Conservation (phyloP, 2,888 invertebrate species). For the Argyra leucocephala region DNA sequence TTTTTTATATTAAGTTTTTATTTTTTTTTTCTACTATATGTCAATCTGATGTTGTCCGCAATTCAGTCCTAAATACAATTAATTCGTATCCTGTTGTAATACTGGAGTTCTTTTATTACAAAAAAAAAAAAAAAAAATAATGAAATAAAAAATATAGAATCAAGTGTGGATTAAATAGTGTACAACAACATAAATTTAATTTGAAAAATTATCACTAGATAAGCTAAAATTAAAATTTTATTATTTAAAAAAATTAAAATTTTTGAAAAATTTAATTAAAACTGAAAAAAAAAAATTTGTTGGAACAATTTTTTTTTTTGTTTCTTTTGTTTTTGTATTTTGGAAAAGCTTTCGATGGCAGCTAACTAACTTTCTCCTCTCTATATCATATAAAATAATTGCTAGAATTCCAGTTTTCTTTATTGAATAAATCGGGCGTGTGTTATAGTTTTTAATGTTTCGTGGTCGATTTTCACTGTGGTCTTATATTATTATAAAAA, state of each 20-base stretch:
- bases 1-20: too few relatives aligned
- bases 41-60: background rate
- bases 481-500: background rate
- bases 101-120: too few relatives aligned
- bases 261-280: background rate
- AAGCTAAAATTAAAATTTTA: background rate
- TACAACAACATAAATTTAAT: background rate
- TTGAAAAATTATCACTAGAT: background rate
- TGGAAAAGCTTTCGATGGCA: too few relatives aligned
- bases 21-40: background rate
- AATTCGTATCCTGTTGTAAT: background rate
- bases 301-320: too few relatives aligned
- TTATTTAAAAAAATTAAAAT: background rate
- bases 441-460: background rate
- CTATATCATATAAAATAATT: too few relatives aligned
- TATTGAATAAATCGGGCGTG: background rate
- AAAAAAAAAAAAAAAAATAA: too few relatives aligned
- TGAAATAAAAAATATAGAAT: background rate
- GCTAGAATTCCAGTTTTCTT: background rate
- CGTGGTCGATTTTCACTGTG: background rate
- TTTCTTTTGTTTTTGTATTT: too few relatives aligned
- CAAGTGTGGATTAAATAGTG: background rate
- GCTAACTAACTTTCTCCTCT: too few relatives aligned
- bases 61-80: background rate
- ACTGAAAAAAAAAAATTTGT: background rate